These are phyloP conservation scores for Eleginops maclovinus DNA, from an alignment of 2,113 vertebrate genomes.

Conservation along the genomic window DNA sequence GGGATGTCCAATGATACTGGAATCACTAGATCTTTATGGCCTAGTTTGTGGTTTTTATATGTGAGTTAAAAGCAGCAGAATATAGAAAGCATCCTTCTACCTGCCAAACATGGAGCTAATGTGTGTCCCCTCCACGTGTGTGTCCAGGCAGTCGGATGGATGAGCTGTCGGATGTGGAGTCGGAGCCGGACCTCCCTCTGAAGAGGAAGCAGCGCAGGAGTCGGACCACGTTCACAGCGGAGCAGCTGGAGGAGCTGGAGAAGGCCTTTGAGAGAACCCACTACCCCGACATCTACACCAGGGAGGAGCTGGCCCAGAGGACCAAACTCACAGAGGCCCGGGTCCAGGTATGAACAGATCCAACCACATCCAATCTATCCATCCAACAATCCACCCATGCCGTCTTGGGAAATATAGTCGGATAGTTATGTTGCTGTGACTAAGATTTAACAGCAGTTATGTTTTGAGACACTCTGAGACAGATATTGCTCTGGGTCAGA, in stretches of 20 bases:
- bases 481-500: too few relatives aligned
- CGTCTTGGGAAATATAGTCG: too few relatives aligned
- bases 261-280: conserved; percentile 97
- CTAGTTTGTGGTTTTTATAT: too few relatives aligned
- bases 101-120: neutral
- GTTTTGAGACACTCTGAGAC: too few relatives aligned
- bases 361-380: neutral
- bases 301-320: conserved; percentile 96
- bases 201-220: conserved; percentile 98
- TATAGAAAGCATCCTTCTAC: neutral
- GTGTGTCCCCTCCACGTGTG: conserved; percentile 1
- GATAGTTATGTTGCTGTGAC: too few relatives aligned
- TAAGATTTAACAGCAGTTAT: too few relatives aligned
- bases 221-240: conserved; percentile 94
- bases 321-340: conserved; percentile 96
- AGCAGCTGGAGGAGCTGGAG: conserved; percentile 97
- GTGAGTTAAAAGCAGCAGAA: too few relatives aligned
- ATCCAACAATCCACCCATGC: neutral
- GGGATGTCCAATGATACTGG: neutral
- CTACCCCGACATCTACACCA: conserved; percentile 97
- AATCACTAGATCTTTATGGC: neutral
- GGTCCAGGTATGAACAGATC: conserved; percentile 87
- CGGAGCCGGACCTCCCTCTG: conserved; percentile 93
- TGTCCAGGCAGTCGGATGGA: conserved; percentile 90
- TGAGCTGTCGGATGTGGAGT: conserved; percentile 94